Evolutionary conservation across 2,888 invertebrate species (phyloP).

Genomic region (Suillia variegata): DNA sequence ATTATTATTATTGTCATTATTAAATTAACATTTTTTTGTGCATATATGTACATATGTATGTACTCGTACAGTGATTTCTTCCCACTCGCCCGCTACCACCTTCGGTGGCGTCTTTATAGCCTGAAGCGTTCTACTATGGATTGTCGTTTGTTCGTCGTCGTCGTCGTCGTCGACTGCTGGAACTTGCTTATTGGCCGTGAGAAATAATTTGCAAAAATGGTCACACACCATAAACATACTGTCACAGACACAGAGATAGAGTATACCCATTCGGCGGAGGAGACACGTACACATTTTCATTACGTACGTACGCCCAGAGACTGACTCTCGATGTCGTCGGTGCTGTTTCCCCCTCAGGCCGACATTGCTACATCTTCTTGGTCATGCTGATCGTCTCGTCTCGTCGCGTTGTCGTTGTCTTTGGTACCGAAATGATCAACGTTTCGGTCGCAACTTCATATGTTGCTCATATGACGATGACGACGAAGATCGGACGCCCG

Average conservation of each 20-base stretch:
- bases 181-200: conserved; percentile 37
- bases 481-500: too few relatives aligned
- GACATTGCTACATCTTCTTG: background rate
- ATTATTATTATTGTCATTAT: conserved; percentile 24
- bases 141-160: too few relatives aligned
- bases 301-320: background rate
- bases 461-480: too few relatives aligned
- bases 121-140: too few relatives aligned
- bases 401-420: too few relatives aligned
- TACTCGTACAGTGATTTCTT: background rate
- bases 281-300: background rate
- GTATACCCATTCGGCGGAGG: background rate
- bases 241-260: conserved; percentile 19
- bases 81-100: too few relatives aligned
- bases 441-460: background rate
- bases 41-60: background rate
- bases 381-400: too few relatives aligned
- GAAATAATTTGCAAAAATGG: conserved; percentile 46
- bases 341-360: background rate
- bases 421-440: background rate
- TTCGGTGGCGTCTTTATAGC: too few relatives aligned
- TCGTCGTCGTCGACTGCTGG: too few relatives aligned
- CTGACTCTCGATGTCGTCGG: background rate
- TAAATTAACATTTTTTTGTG: conserved; percentile 16
- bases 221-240: conserved; percentile 36